phyloP scores from a whole-genome alignment of 1,140 invertebrate genomes.

The Triops cancriformis region DNA sequence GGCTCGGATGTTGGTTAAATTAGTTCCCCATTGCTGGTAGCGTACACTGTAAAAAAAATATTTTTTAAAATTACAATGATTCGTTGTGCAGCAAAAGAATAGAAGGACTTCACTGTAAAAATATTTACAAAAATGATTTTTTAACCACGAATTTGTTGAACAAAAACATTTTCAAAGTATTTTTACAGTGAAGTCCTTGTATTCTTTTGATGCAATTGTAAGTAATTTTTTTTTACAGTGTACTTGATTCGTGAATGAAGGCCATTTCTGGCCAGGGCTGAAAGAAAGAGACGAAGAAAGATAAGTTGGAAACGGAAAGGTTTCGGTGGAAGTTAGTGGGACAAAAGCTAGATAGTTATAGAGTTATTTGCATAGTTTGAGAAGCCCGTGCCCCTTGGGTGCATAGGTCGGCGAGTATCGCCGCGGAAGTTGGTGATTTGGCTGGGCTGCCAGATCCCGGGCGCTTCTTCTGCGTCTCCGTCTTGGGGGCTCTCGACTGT shows the following conservation, averaged over 20 bases:
- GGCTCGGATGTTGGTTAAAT: too few species aligned
- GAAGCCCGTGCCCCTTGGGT: background rate
- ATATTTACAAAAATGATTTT: too few species aligned
- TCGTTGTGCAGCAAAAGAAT: too few species aligned
- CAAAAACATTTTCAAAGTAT: too few species aligned
- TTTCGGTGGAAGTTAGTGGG: background rate
- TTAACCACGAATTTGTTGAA: too few species aligned
- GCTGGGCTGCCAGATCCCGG: background rate
- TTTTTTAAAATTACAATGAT: too few species aligned
- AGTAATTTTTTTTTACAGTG: too few species aligned
- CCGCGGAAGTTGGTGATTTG: background rate
- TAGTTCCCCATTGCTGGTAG: too few species aligned
- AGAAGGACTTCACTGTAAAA: too few species aligned
- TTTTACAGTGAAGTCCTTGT: too few species aligned
- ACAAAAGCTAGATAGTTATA: background rate
- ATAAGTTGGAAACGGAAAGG: background rate
- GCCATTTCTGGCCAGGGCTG: background rate
- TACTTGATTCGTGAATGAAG: background rate
- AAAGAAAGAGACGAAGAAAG: background rate
- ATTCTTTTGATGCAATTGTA: too few species aligned
- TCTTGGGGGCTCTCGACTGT: background rate
- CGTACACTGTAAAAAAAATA: too few species aligned
- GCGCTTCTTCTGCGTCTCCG: background rate
- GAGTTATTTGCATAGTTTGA: slow-evolving; percentile 2
- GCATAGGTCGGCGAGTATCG: background rate